Evolutionary conservation across 2,888 invertebrate genomes (phyloP).

Genomic region (Apotomis turbidana): DNA sequence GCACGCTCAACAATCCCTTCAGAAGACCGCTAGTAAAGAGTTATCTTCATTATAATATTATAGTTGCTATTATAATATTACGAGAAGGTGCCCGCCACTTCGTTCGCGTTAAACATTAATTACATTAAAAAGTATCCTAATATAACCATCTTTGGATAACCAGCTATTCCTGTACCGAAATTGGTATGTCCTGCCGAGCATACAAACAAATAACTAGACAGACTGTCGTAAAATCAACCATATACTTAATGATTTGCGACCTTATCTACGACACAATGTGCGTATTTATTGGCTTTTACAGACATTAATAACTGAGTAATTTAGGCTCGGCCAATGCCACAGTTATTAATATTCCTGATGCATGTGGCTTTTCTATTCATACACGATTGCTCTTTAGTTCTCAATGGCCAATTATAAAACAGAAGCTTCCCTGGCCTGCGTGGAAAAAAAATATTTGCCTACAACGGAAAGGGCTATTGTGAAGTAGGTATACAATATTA

Average conservation of each 20-base stretch:
- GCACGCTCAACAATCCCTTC: neutral
- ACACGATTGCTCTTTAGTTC: conserved; percentile 16
- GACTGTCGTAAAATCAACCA: neutral
- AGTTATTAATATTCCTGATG: conserved; percentile 31
- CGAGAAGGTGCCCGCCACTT: no score
- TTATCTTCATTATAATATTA: no score
- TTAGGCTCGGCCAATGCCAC: conserved; percentile 29
- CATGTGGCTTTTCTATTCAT: conserved; percentile 31
- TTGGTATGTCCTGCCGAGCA: no score
- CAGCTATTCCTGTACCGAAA: no score
- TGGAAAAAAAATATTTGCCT: no score
- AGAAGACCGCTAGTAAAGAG: neutral
- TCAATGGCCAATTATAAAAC: conserved; percentile 4
- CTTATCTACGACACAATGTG: conserved; percentile 6
- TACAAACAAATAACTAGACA: neutral
- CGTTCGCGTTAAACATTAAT: no score
- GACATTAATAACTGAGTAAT: conserved; percentile 20
- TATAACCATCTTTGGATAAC: no score
- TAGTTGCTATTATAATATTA: no score
- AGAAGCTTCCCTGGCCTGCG: neutral
- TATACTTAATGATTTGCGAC: conserved; percentile 11
- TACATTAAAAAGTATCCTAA: no score
- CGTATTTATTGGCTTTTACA: conserved; percentile 18
- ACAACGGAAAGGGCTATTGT: no score
- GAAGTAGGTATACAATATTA: no score